These are phyloP conservation scores for Charaxes varanes DNA, from an alignment of 1,140 invertebrate genomes.

Conservation along the genomic window DNA sequence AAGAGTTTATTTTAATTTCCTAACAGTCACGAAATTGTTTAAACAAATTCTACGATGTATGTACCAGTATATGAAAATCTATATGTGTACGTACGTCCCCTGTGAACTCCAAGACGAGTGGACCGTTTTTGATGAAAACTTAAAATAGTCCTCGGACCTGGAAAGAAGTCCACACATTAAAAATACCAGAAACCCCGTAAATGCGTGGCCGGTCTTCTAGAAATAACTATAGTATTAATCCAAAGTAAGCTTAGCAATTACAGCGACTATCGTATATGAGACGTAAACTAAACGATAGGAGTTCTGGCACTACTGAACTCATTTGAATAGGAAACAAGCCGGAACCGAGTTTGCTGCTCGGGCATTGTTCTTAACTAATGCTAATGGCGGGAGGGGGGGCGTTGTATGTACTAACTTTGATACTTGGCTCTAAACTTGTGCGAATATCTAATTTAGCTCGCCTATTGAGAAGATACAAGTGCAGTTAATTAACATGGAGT, in stretches of 20 bases:
- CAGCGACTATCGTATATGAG: constrained; percentile 9
- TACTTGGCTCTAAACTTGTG: constrained; percentile 41
- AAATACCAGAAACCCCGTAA: no score
- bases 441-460: constrained; percentile 48
- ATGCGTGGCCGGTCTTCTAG: no score
- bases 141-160: no score
- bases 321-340: constrained; percentile 59
- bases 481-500: constrained; percentile 50
- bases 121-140: no score
- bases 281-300: constrained; percentile 31
- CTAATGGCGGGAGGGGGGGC: constrained; percentile 50
- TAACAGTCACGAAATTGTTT: no score
- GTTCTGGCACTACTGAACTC: constrained; percentile 46
- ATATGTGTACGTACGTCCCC: no score
- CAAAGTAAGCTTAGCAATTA: not conserved
- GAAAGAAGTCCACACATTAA: no score
- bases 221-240: not conserved
- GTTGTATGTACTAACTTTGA: constrained; percentile 35
- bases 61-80: no score
- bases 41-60: no score
- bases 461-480: constrained; percentile 23
- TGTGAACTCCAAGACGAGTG: no score
- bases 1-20: no score
- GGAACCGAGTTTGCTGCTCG: constrained; percentile 30
- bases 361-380: constrained; percentile 60